Conservation (phyloP, 2,113 vertebrate genomes). For the Rhegmatorhina hoffmannsi region DNA sequence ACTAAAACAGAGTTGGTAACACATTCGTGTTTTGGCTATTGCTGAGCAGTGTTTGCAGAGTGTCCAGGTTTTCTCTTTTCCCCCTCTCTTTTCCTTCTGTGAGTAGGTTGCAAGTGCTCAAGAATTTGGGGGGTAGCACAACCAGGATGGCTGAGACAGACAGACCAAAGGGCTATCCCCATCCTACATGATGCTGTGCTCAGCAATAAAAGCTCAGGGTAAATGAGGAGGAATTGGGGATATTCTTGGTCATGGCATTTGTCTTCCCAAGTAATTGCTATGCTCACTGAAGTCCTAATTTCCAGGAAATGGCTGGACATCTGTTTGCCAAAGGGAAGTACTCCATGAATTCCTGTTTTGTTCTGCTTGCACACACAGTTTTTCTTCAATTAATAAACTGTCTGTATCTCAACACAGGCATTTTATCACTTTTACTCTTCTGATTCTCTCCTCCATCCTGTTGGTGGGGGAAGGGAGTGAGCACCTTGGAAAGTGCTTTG, state of each 20-base stretch:
- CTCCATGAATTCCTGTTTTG: neutral
- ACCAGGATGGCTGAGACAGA: neutral
- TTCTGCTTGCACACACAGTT: neutral
- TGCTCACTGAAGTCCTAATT: neutral
- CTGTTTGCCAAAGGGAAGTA: neutral
- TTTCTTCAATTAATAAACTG: neutral
- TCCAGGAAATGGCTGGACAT: neutral
- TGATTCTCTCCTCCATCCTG: accelerated
- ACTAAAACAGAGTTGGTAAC: neutral
- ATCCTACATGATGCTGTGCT: neutral
- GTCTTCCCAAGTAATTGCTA: neutral
- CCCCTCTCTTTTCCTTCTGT: neutral
- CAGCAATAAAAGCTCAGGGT: neutral
- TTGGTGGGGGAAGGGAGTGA: neutral
- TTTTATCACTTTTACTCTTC: neutral
- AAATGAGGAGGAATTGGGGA: neutral
- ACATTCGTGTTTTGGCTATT: neutral
- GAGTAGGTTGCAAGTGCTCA: neutral
- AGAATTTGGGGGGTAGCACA: neutral
- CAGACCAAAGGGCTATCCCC: neutral
- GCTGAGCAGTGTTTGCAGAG: neutral
- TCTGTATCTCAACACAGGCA: neutral
- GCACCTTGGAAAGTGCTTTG: neutral
- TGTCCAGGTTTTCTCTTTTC: neutral
- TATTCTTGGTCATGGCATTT: neutral